Conservation (phyloP, 2,888 invertebrate species). For the Bombyx huttoni region DNA sequence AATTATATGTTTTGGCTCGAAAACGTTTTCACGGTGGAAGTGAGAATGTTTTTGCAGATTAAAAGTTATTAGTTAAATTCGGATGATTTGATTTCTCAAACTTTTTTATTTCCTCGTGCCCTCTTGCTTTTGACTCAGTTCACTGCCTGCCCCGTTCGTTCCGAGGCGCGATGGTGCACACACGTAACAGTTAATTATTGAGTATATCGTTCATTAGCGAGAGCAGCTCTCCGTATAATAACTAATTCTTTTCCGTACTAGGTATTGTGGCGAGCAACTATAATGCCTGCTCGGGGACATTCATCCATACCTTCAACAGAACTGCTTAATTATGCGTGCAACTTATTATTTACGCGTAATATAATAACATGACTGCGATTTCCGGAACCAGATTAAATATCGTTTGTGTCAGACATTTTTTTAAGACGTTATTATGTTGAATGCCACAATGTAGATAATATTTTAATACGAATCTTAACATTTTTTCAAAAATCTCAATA, state of each 20-base stretch:
- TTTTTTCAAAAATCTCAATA: too few relatives aligned
- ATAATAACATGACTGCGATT: background rate
- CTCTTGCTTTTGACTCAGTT: too few relatives aligned
- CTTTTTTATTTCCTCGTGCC: too few relatives aligned
- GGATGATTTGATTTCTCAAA: too few relatives aligned
- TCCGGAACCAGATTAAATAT: background rate
- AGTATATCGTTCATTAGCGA: background rate
- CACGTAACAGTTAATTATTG: background rate
- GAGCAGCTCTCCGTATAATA: background rate
- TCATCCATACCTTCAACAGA: slow-evolving; percentile 1
- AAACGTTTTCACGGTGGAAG: too few relatives aligned
- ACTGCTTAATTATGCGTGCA: background rate
- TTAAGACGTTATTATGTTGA: too few relatives aligned
- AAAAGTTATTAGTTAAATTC: too few relatives aligned
- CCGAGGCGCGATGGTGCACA: background rate
- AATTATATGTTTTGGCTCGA: too few relatives aligned
- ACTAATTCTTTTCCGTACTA: background rate
- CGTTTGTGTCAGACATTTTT: background rate
- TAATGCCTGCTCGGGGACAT: background rate
- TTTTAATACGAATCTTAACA: too few relatives aligned
- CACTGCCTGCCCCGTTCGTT: background rate
- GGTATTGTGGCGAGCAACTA: background rate
- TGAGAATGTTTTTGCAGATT: too few relatives aligned
- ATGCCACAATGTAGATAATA: too few relatives aligned
- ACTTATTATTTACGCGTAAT: background rate